A percentile compares a stretch with the other conserved stretches of the same genome.
Conservation (phyloP, 2,888 invertebrate genomes). For the Diarsia mendica region DNA sequence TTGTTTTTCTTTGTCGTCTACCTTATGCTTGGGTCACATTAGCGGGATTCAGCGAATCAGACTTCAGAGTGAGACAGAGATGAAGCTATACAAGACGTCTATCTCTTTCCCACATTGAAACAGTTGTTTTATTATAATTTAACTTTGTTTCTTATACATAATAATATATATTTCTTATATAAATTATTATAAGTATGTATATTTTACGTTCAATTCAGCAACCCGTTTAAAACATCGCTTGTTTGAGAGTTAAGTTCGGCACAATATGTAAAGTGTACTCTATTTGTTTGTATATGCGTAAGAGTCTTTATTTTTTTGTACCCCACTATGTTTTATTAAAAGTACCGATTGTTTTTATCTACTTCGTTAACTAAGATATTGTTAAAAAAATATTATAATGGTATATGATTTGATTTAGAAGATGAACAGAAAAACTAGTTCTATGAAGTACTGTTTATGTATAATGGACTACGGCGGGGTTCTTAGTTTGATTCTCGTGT, state of each 20-base stretch:
- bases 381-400: background rate
- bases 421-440: slow-evolving; percentile 21
- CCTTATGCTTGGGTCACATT: too few species aligned
- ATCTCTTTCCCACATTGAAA: too few species aligned
- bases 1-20: too few species aligned
- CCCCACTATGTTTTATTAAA: slow-evolving; percentile 25
- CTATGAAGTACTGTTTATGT: background rate
- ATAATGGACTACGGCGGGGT: background rate
- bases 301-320: slow-evolving; percentile 46
- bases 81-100: too few species aligned
- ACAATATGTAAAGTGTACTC: slow-evolving; percentile 45
- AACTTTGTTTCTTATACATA: background rate
- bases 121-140: too few species aligned
- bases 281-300: slow-evolving; percentile 22
- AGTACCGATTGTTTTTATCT: slow-evolving; percentile 27
- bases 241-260: slow-evolving; percentile 29
- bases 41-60: too few species aligned
- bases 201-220: background rate
- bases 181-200: background rate
- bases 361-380: slow-evolving; percentile 25
- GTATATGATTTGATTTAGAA: background rate
- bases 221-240: slow-evolving; percentile 35
- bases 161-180: background rate
- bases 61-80: too few species aligned
- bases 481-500: background rate